phyloP scores from a whole-genome alignment of 1,140 invertebrate genomes.

The Saxidomus purpurata region DNA sequence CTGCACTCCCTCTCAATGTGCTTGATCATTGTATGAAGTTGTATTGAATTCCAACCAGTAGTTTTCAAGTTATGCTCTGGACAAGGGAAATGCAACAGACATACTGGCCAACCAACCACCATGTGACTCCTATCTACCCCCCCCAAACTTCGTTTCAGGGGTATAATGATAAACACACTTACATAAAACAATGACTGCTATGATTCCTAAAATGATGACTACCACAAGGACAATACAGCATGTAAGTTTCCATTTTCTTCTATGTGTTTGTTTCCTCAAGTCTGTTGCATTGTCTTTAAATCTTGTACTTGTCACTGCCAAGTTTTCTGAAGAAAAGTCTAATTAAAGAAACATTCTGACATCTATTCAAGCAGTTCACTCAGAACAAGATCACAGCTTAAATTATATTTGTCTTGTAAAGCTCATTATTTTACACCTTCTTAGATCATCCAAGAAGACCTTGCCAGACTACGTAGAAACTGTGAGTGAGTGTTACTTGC shows the following conservation, averaged over 20 bases:
- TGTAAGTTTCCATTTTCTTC: conserved; percentile 31
- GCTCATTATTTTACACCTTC: too few species aligned
- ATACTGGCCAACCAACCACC: not conserved
- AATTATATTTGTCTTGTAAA: too few species aligned
- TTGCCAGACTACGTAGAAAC: too few species aligned
- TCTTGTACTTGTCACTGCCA: not conserved
- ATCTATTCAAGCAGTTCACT: too few species aligned
- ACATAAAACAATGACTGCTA: conserved; percentile 33
- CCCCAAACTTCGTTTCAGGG: too few species aligned
- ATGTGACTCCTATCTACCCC: not conserved
- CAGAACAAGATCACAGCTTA: too few species aligned
- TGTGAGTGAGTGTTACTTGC: too few species aligned
- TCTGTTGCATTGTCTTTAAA: conserved; percentile 21
- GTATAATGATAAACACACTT: not conserved
- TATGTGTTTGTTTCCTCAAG: conserved; percentile 36
- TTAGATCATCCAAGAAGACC: too few species aligned
- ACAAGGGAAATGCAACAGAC: too few species aligned
- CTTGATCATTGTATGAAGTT: not conserved
- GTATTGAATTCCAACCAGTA: not conserved
- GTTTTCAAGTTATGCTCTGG: not conserved
- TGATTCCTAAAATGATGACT: not conserved
- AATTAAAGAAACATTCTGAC: too few species aligned
- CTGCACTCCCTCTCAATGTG: not conserved
- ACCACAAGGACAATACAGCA: conserved; percentile 43
- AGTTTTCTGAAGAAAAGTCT: conserved; percentile 40